Evolutionary conservation across 2,888 invertebrate species (phyloP).

Genomic region (Vanessa cardui): DNA sequence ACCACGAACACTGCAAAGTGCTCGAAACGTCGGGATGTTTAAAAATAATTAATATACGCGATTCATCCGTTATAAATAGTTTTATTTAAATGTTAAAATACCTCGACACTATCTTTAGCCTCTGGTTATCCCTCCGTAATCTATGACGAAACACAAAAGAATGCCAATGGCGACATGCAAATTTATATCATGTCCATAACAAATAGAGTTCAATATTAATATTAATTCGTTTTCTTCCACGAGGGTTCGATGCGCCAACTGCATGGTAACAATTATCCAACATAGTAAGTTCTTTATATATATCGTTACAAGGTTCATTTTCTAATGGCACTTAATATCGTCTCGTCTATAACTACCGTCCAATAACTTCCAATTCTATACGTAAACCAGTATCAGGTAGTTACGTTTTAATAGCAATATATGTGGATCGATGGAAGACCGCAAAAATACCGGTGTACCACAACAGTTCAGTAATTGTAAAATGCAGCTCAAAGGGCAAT

Average conservation of each 20-base stretch:
- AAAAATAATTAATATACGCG: no score
- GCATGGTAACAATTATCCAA: background rate
- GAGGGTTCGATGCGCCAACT: background rate
- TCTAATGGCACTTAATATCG: background rate
- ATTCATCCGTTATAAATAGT: no score
- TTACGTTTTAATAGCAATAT: constrained; percentile 14
- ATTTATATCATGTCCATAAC: constrained; percentile 8
- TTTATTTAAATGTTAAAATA: no score
- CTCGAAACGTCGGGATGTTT: no score
- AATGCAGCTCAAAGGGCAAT: constrained; percentile 2
- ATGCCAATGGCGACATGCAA: constrained; percentile 1
- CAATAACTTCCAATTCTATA: constrained; percentile 36
- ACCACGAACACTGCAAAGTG: no score
- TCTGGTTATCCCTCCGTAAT: constrained; percentile 3
- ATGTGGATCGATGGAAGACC: constrained; percentile 10
- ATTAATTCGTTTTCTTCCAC: background rate
- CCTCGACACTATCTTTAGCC: background rate
- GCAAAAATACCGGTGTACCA: constrained; percentile 6
- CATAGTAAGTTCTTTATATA: background rate
- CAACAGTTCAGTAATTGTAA: constrained; percentile 9
- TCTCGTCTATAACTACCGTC: constrained; percentile 7
- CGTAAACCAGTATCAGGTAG: constrained; percentile 20
- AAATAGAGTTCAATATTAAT: background rate
- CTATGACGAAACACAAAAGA: background rate
- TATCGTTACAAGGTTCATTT: background rate